These are phyloP conservation scores for Iguana delicatissima DNA, from an alignment of 2,797 vertebrate species.

Conservation along the genomic window DNA sequence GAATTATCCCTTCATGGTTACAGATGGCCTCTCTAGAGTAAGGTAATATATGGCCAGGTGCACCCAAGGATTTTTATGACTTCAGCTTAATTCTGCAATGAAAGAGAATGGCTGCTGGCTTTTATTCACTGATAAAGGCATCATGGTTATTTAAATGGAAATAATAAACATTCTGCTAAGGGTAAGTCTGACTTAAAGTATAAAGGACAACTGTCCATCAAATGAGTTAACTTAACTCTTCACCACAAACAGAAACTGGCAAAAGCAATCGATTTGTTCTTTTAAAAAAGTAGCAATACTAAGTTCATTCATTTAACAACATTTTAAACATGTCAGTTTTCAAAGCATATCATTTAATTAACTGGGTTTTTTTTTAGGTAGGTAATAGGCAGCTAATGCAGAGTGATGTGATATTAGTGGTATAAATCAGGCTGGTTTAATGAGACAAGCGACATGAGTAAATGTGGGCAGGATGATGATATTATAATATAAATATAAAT, in stretches of 20 bases:
- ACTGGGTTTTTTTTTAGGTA: background rate
- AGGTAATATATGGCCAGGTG: background rate
- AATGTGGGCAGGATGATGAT: background rate
- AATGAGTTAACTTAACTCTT: background rate
- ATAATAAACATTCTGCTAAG: slow-evolving; percentile 10
- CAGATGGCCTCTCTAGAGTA: slow-evolving; percentile 13
- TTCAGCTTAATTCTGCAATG: slow-evolving; percentile 2
- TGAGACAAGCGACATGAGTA: background rate
- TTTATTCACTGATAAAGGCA: background rate
- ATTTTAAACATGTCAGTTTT: background rate
- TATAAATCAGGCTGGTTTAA: background rate
- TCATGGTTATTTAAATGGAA: slow-evolving; percentile 23
- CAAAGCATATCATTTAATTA: slow-evolving; percentile 1
- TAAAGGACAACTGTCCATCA: background rate
- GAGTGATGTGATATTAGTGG: background rate
- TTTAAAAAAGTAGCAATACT: too few relatives aligned
- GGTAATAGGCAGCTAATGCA: background rate
- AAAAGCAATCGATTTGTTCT: background rate
- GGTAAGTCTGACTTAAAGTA: background rate
- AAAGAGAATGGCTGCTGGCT: slow-evolving; percentile 4
- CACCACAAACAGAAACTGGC: background rate
- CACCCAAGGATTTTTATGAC: background rate
- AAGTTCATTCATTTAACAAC: background rate
- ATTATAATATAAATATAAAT: background rate
- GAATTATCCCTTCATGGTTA: slow-evolving; percentile 35